Percentiles rank a stretch among this genome's conserved stretches.
phyloP scores from a whole-genome alignment of 2,888 invertebrate species.

The Drosophila subsilvestris region DNA sequence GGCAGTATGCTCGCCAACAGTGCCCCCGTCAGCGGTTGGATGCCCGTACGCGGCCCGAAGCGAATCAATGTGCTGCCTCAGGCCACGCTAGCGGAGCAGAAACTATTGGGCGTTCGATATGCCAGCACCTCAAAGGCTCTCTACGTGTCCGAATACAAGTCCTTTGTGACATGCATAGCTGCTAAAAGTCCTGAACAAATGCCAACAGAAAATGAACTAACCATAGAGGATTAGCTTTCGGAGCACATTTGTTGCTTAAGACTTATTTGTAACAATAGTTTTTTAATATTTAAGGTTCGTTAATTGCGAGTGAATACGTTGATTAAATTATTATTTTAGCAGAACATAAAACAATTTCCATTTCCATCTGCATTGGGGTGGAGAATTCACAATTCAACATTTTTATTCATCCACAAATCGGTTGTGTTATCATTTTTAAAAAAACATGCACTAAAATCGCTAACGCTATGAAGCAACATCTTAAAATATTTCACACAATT shows the following conservation, averaged over 20 bases:
- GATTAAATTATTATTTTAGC: neutral
- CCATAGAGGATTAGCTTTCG: too few species aligned
- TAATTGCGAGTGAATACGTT: too few species aligned
- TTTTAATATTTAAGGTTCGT: neutral
- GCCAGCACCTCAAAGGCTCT: constrained; percentile 55
- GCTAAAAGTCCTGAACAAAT: neutral
- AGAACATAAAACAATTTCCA: too few species aligned
- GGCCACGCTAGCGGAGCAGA: constrained; percentile 40
- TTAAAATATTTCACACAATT: constrained; percentile 12
- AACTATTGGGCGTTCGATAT: constrained; percentile 48
- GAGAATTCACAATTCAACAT: constrained; percentile 56
- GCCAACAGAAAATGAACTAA: neutral
- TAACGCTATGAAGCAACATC: constrained; percentile 23
- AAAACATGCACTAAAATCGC: constrained; percentile 41
- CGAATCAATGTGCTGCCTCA: constrained; percentile 43
- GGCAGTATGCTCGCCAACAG: constrained; percentile 90
- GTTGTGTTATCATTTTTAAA: constrained; percentile 36
- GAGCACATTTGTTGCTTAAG: neutral
- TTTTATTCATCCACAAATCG: constrained; percentile 60
- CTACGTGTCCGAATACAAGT: constrained; percentile 64
- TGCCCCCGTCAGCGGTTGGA: constrained; percentile 89
- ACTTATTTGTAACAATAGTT: neutral
- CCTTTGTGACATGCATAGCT: constrained; percentile 57
- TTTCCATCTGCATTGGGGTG: neutral
- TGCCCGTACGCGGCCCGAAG: constrained; percentile 87